These are phyloP conservation scores for Macropis europaea DNA, from an alignment of 2,888 invertebrate genomes.

Conservation along the genomic window DNA sequence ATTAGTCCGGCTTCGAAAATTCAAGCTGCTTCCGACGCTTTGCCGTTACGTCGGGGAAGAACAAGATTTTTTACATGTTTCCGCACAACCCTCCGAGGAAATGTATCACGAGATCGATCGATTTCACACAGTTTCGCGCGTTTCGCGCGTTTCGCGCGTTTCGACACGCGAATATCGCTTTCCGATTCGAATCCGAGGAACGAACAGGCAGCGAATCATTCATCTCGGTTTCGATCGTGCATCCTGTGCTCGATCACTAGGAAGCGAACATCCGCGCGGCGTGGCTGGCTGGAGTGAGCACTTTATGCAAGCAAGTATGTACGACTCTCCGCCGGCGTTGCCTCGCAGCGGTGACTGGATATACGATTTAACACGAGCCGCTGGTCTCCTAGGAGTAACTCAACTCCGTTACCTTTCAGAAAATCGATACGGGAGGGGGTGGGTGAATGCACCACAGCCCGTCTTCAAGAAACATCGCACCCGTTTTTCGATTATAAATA, in stretches of 20 bases:
- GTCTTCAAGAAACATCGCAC: slow-evolving; percentile 24
- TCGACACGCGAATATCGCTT: background rate
- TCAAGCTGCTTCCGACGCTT: too few species aligned
- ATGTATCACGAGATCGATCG: background rate
- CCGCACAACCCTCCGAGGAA: background rate
- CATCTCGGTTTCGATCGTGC: too few species aligned
- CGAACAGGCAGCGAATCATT: too few species aligned
- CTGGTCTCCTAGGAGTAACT: slow-evolving; percentile 55
- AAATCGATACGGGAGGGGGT: slow-evolving; percentile 50
- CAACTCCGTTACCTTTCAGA: slow-evolving; percentile 38
- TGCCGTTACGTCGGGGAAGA: too few species aligned
- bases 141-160: background rate
- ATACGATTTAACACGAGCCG: slow-evolving; percentile 45
- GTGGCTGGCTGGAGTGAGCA: background rate
- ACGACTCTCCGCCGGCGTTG: slow-evolving; percentile 34
- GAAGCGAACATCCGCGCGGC: background rate
- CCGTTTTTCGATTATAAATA: too few species aligned
- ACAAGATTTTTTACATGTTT: background rate
- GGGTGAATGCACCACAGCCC: slow-evolving; percentile 34
- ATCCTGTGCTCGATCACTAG: too few species aligned
- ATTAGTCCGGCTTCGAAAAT: too few species aligned
- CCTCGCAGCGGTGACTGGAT: slow-evolving; percentile 53
- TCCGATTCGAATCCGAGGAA: background rate
- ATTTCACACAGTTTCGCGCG: background rate
- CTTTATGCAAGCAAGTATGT: too few species aligned